Percentiles rank a stretch among this genome's conserved stretches.
Evolutionary conservation across 2,797 vertebrate genomes (phyloP).

Genomic region (Ficedula albicollis): DNA sequence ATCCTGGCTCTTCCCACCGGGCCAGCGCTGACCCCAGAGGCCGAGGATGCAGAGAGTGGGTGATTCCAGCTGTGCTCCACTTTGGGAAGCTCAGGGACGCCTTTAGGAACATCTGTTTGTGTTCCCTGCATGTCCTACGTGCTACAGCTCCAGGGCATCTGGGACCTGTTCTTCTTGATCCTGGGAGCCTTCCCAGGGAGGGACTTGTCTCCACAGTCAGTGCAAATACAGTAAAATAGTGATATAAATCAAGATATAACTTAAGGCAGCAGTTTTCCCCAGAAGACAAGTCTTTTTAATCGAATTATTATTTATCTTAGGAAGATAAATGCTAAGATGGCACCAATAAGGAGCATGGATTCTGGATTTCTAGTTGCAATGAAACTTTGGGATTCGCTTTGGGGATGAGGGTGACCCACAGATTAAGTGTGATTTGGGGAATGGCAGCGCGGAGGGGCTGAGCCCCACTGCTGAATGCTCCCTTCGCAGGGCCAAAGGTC

Average conservation of each 20-base stretch:
- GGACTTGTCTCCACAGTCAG: background rate
- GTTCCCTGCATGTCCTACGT: accelerated
- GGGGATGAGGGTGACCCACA: accelerated
- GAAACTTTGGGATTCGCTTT: background rate
- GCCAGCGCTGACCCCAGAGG: background rate
- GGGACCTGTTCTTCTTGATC: conserved; percentile 4
- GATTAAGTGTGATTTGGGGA: background rate
- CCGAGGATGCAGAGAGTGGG: background rate
- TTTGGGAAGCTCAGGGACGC: accelerated
- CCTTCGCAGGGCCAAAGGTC: background rate
- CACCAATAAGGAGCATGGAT: background rate
- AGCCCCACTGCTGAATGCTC: accelerated
- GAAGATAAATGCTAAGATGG: background rate
- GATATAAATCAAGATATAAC: accelerated
- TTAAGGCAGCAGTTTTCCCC: background rate
- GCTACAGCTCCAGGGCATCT: background rate
- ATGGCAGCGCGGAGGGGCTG: accelerated
- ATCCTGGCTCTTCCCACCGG: background rate
- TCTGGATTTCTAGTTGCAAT: background rate
- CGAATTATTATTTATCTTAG: background rate
- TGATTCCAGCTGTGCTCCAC: accelerated
- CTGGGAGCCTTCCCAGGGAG: background rate
- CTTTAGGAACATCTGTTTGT: background rate
- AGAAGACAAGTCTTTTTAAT: background rate
- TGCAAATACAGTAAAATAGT: background rate